Percentiles rank a stretch among this genome's conserved stretches.
phyloP scores from a whole-genome alignment of 1,140 invertebrate genomes.

The Conopomorpha cramerella region DNA sequence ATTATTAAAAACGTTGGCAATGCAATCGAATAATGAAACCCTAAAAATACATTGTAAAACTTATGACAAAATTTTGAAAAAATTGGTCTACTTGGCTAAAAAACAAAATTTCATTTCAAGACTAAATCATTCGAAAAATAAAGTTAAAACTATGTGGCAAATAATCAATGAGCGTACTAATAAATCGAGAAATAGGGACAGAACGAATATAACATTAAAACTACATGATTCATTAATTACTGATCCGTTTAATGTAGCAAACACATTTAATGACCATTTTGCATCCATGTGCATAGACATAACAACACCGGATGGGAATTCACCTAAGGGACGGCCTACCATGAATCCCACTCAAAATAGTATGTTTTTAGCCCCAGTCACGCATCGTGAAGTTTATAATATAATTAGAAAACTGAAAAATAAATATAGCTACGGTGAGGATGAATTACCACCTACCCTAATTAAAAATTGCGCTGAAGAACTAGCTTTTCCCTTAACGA shows the following conservation, averaged over 20 bases:
- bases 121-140: background rate
- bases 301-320: background rate
- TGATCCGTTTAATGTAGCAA: slow-evolving; percentile 1
- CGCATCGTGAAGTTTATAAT: background rate
- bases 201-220: background rate
- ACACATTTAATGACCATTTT: slow-evolving; percentile 1
- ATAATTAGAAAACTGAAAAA: slow-evolving; percentile 2
- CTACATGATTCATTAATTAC: background rate
- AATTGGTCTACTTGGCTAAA: background rate
- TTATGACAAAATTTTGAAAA: slow-evolving; percentile 3
- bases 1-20: background rate
- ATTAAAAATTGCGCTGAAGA: background rate
- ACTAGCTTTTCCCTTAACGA: background rate
- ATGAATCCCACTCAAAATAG: background rate
- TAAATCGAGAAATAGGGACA: background rate
- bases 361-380: slow-evolving; percentile 1
- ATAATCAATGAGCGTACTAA: slow-evolving; percentile 2
- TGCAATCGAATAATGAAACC: background rate
- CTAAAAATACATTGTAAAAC: background rate
- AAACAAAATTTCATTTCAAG: background rate
- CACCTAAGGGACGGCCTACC: background rate
- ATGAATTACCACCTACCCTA: too few relatives aligned
- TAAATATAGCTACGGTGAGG: background rate
- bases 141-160: slow-evolving; percentile 1
- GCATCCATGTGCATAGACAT: background rate